Base-by-base conservation (phyloP, 2,888 invertebrate genomes). In the Apodemia zela region DNA sequence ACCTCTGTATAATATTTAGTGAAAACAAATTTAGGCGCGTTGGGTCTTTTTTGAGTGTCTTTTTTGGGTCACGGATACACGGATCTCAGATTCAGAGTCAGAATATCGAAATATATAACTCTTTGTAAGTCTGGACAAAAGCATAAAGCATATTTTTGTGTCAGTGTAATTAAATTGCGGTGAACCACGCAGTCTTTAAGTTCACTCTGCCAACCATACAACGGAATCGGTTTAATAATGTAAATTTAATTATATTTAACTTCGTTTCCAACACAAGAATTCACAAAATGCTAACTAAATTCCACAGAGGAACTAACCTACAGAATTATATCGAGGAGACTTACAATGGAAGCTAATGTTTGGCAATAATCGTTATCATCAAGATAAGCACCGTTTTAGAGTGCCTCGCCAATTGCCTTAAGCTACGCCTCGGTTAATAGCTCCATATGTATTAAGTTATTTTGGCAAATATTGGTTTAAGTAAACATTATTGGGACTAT, bases 361-460 rank as follows among this genome's bases (percentile, higher is more conserved):
- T 70, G 74, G 82, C 81, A 84, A 87, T 89, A 87, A 87, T 80
- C 85, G 82, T 89, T 87, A 87, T 81, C 82, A 74, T 82, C 73
- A 67, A 80, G 81, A 81, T 83, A 84, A 87, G 79, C 81, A 75
- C 80, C 77, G 73, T 77, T 75, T 79, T 77, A 69, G 76, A 82
- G 80, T 74, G 81, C 79, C 75, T 78, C 72, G 75, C 80, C 82
- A 82, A 86, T 84, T 85, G 82, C 78, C 77, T 78, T 67, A 75
- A 79, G 81, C 80, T 84, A 81, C 78, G 75, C 71, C 76, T 73
- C 70, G 69, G 75, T 75, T 86, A 81, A 86, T 82, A 81, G 77
- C 74, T 69, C 61, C 63, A 61, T 66, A 65, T 66, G 65, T 70
- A 68, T 57, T 49, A 66, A 66, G 68, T 65, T 66, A 69, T 67